Evolutionary conservation across 2,888 invertebrate species (phyloP).

Genomic region (Aphelenchoides bicaudatus): DNA sequence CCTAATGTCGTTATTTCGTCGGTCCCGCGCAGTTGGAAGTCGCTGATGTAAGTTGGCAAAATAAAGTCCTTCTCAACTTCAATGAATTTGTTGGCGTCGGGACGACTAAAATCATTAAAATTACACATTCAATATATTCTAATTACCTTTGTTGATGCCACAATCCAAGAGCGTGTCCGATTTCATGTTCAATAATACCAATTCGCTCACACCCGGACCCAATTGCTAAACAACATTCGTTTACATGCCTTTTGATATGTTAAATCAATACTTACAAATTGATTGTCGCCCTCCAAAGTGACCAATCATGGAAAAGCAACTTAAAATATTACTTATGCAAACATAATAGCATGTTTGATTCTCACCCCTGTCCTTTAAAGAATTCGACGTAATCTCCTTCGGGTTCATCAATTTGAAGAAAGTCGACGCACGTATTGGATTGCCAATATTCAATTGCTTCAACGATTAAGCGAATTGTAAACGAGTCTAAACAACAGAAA

Average conservation of each 20-base stretch:
- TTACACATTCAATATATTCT: slow-evolving; percentile 34
- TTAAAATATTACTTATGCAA: slow-evolving; percentile 22
- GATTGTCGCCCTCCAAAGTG: slow-evolving; percentile 58
- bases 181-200: slow-evolving; percentile 59
- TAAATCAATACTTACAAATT: too few species aligned
- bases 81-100: slow-evolving; percentile 46
- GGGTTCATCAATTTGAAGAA: slow-evolving; percentile 43
- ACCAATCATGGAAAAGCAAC: slow-evolving; percentile 61
- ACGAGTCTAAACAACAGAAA: slow-evolving; percentile 41
- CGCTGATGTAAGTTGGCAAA: slow-evolving; percentile 51
- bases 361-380: slow-evolving; percentile 48
- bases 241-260: too few species aligned
- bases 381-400: slow-evolving; percentile 44
- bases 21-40: slow-evolving; percentile 43
- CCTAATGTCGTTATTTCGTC: slow-evolving; percentile 40
- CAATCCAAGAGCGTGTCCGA: slow-evolving; percentile 59
- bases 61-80: slow-evolving; percentile 36
- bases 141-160: too few species aligned
- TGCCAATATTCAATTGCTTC: slow-evolving; percentile 55
- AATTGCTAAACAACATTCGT: too few species aligned
- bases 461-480: slow-evolving; percentile 53
- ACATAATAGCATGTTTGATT: neutral
- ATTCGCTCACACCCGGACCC: slow-evolving; percentile 57
- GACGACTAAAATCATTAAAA: slow-evolving; percentile 60
- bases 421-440: slow-evolving; percentile 52